phyloP scores from a whole-genome alignment of 2,797 vertebrate species.

The Enteromius viviparus region DNA sequence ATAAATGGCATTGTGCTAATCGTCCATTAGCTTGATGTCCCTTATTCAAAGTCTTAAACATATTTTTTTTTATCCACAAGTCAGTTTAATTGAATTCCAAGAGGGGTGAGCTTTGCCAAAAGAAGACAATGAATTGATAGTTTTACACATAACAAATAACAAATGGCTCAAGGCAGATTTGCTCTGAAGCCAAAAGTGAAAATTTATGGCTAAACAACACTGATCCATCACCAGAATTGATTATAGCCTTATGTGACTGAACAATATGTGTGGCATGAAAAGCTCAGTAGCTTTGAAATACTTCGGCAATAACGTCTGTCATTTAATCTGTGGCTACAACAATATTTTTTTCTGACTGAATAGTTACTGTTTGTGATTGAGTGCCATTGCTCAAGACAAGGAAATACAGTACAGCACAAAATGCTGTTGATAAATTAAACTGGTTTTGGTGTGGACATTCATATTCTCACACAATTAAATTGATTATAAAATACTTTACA shows the following conservation, averaged over 20 bases:
- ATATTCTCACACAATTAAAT: not conserved
- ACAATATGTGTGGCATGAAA: conserved; percentile 17
- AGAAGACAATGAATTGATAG: conserved; percentile 32
- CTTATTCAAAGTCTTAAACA: conserved; percentile 20
- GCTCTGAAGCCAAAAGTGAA: conserved; percentile 21
- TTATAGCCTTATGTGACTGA: conserved; percentile 2
- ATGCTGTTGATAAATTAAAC: not conserved
- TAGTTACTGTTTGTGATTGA: too few species aligned
- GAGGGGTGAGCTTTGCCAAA: conserved; percentile 21
- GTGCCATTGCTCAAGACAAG: not conserved
- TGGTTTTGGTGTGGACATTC: not conserved
- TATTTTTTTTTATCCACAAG: conserved; percentile 18
- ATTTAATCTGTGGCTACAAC: not conserved
- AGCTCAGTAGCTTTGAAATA: conserved; percentile 21
- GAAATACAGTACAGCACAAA: not conserved
- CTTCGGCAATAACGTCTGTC: not conserved
- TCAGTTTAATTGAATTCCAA: conserved; percentile 40
- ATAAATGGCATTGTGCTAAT: conserved; percentile 16
- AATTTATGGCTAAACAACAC: conserved; percentile 2
- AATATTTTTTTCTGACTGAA: too few species aligned
- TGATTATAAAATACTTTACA: not conserved
- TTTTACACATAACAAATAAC: conserved; percentile 40
- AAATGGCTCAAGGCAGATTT: conserved; percentile 24
- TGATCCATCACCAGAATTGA: not conserved
- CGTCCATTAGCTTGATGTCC: conserved; percentile 41